Conservation (phyloP, 2,113 vertebrate species). For the Chrysochloris asiatica region DNA sequence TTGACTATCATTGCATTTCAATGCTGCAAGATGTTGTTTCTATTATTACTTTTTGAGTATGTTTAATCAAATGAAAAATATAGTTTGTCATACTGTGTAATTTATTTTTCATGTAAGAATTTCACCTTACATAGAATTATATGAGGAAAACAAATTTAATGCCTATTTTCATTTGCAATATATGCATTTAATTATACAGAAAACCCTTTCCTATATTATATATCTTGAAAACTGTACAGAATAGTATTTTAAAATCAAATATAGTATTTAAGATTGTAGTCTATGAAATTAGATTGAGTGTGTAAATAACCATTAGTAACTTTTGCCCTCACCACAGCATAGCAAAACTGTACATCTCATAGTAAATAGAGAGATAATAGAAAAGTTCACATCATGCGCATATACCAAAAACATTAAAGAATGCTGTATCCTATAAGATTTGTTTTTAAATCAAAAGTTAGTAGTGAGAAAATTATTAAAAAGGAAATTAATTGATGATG, state of each 20-base stretch:
- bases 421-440: slow-evolving; percentile 22
- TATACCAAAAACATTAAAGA: slow-evolving; percentile 20
- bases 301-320: slow-evolving; percentile 63
- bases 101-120: slow-evolving; percentile 41
- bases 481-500: not conserved
- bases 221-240: slow-evolving; percentile 42
- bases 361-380: slow-evolving; percentile 54
- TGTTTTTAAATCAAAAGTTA: slow-evolving; percentile 50
- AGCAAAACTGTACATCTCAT: slow-evolving; percentile 62
- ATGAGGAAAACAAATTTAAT: slow-evolving; percentile 46
- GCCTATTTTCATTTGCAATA: slow-evolving; percentile 33
- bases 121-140: slow-evolving; percentile 35
- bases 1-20: slow-evolving; percentile 34
- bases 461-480: slow-evolving; percentile 45
- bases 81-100: slow-evolving; percentile 13
- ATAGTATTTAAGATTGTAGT: slow-evolving; percentile 33
- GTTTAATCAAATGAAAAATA: slow-evolving; percentile 49
- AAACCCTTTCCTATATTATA: slow-evolving; percentile 23
- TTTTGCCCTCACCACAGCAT: slow-evolving; percentile 53
- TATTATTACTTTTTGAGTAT: slow-evolving; percentile 52
- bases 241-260: slow-evolving; percentile 57
- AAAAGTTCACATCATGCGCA: slow-evolving; percentile 68
- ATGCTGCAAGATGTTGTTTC: not conserved
- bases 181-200: slow-evolving; percentile 55
- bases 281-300: slow-evolving; percentile 60